Evolutionary conservation across 2,797 vertebrate genomes (phyloP).

Genomic region (Intellagama lesueurii): DNA sequence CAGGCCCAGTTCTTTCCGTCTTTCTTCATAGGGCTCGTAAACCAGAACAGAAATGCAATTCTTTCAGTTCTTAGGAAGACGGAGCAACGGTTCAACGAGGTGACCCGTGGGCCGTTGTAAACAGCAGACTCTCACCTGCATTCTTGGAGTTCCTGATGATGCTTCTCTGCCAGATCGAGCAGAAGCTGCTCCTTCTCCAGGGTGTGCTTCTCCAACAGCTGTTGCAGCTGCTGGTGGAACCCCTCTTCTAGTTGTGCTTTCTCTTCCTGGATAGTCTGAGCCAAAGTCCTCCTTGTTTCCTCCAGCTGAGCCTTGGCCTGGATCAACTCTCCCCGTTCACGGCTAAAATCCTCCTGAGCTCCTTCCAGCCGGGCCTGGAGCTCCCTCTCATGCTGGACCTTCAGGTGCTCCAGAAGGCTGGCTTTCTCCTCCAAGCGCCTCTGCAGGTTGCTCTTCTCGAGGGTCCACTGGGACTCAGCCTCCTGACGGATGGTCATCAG

Average conservation of each 20-base stretch:
- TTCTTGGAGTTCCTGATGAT: constrained; percentile 82
- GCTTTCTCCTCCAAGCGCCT: constrained; percentile 69
- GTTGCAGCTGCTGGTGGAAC: constrained; percentile 71
- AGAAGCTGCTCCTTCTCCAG: constrained; percentile 80
- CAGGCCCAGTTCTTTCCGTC: too few species aligned
- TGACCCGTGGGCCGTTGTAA: neutral
- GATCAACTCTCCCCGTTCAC: constrained; percentile 72
- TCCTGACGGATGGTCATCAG: constrained; percentile 46
- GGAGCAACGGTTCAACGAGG: neutral
- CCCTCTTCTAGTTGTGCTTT: constrained; percentile 68
- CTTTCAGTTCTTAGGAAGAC: neutral
- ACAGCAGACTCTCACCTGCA: constrained; percentile 84
- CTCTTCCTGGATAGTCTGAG: constrained; percentile 65
- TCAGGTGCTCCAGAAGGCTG: constrained; percentile 59
- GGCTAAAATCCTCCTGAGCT: constrained; percentile 68
- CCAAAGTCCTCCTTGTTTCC: constrained; percentile 68
- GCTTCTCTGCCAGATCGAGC: constrained; percentile 77
- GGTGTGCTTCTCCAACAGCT: constrained; percentile 67
- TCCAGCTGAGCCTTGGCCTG: constrained; percentile 67
- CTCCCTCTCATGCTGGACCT: constrained; percentile 62
- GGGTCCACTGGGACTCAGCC: constrained; percentile 29
- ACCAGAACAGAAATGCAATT: neutral
- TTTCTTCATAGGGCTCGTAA: neutral
- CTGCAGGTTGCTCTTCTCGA: constrained; percentile 65
- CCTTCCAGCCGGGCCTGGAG: constrained; percentile 77